Evolutionary conservation across 1,140 invertebrate species (phyloP).

Genomic region (Lordiphosa clarofinis): DNA sequence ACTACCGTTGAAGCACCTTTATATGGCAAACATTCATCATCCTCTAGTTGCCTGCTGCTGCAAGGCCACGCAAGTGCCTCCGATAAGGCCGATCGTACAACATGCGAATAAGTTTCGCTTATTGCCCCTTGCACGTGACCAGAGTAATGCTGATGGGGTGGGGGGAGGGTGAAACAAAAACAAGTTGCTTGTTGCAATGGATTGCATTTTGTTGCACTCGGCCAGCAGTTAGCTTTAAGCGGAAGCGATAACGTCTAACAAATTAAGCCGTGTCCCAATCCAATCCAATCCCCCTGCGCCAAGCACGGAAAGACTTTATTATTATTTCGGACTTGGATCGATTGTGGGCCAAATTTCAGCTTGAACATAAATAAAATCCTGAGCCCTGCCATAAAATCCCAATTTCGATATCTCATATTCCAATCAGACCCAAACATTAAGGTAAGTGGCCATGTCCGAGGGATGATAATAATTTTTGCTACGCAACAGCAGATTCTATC

Average conservation of each 20-base stretch:
- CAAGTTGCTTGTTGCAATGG: conserved; percentile 46
- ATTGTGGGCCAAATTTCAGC: conserved; percentile 27
- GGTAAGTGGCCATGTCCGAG: conserved; percentile 55
- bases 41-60: neutral
- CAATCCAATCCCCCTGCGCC: conserved; percentile 2
- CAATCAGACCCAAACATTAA: conserved; percentile 75
- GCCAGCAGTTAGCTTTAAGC: conserved; percentile 50
- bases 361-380: conserved; percentile 42
- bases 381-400: conserved; percentile 41
- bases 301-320: conserved; percentile 58
- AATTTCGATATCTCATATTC: conserved; percentile 69
- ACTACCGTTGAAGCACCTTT: too few species aligned
- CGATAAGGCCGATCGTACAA: conserved; percentile 53
- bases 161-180: conserved; percentile 11
- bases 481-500: conserved; percentile 5
- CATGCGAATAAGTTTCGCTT: conserved; percentile 64
- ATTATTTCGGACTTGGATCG: conserved; percentile 9
- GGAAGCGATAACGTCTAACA: conserved; percentile 73
- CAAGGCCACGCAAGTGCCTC: conserved; percentile 50
- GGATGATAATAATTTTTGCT: conserved; percentile 19
- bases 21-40: neutral
- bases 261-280: conserved; percentile 64
- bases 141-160: neutral
- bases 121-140: conserved; percentile 63
- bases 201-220: conserved; percentile 49